Base-by-base conservation (phyloP, 30 jellyfish, hydroid and myxozoan species). In the Aurelia aurita complex sp. Pacific region DNA sequence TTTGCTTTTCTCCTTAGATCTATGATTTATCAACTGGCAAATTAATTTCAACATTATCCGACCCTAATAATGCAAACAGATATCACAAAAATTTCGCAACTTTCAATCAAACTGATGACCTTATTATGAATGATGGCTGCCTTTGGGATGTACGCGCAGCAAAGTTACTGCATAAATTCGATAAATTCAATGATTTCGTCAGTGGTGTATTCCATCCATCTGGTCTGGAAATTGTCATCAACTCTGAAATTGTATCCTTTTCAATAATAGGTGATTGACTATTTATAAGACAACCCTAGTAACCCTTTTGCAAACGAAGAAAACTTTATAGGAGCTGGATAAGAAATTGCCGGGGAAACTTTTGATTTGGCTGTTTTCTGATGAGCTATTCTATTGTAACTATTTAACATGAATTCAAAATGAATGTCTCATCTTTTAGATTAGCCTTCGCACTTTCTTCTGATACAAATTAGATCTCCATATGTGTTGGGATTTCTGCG, bases 181-280 rank as follows among this genome's bases (percentile, higher is more conserved):
- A 94, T 83, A 94, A 88, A 64, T 88, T 94, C 75, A 87, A 94
- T 68, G 92, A 94, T 33, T 88, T 34, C 71, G 98, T 94, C 82
- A 94, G 98, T 67, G 98, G 98, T 13, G 94, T 94, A 0, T 94
- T 94, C 74, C 94, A 94, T 88, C 98, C 98, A 6, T 80, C 97
- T 67, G 98, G 98, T 76, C 89, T 88, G 84, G 98, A 94, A 74
- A 94, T 94, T 40, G 79, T 94, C 87, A 94, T 94, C 69, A 83
- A 77, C 63, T 94, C 98, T 14, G 97, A 94, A 74, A 94, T 94
- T 71, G 98, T 94, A 94, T 94, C 97, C 91, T 94, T 94, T 74
- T 54, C 19, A 46, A 46, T 46, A 7, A 46, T 46, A 46, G 57
- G 57, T 16, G 15, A 46, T 46, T 46, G 54, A 7, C 50, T 38